These are phyloP conservation scores for Odobenus rosmarus DNA, from an alignment of 2,113 vertebrate genomes.

Conservation along the genomic window DNA sequence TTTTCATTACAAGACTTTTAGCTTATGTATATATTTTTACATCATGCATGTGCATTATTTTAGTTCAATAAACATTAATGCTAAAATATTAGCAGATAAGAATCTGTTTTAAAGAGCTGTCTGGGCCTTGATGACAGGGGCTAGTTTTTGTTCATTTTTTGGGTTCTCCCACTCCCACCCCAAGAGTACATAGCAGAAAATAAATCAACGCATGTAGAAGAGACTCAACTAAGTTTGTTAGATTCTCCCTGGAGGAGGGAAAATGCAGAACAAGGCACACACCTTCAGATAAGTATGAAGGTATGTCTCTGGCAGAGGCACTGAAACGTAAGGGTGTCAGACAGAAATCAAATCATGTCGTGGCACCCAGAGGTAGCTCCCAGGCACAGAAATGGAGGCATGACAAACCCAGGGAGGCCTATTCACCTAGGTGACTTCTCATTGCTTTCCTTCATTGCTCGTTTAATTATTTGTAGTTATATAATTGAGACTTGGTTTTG, in stretches of 20 bases:
- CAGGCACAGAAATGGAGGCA: neutral
- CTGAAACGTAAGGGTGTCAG: neutral
- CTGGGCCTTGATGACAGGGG: neutral
- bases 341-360: neutral
- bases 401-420: neutral
- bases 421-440: neutral
- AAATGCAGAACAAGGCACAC: neutral
- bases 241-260: neutral
- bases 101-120: neutral
- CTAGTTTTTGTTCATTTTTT: neutral
- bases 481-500: neutral
- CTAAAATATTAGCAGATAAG: neutral
- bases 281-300: neutral
- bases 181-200: neutral
- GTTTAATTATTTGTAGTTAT: neutral
- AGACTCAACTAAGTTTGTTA: neutral
- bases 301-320: neutral
- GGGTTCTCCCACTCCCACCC: neutral
- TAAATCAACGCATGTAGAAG: neutral
- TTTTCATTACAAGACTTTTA: neutral
- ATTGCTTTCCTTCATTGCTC: neutral
- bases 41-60: neutral
- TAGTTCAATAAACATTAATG: slow-evolving; percentile 15
- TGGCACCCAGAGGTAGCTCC: neutral
- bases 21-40: neutral